A percentile compares a stretch with the other conserved stretches of the same genome.
Evolutionary conservation across 2,113 vertebrate genomes (phyloP).

Genomic region (Rhinolophus sinicus): DNA sequence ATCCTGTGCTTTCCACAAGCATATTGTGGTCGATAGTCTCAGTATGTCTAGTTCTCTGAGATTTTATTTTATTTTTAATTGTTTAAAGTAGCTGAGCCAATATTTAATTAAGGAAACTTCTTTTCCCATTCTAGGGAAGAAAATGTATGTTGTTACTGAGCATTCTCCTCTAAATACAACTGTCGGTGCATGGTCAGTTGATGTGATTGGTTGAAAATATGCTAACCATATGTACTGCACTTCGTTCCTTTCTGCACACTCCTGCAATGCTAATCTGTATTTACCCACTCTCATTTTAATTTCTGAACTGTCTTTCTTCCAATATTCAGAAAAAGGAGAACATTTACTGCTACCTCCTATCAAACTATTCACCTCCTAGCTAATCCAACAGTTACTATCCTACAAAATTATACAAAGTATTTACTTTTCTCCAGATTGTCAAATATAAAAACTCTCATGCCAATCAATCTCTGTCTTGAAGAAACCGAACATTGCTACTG

Average conservation of each 20-base stretch:
- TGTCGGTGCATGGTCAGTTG: not conserved
- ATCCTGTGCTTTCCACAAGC: not conserved
- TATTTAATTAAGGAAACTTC: conserved; percentile 29
- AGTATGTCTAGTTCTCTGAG: not conserved
- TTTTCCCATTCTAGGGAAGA: not conserved
- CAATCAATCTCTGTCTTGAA: conserved; percentile 71
- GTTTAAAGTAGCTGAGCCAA: not conserved
- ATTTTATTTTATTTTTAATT: conserved; percentile 4
- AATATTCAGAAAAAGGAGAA: not conserved
- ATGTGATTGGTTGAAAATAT: not conserved
- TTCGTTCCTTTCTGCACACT: not conserved
- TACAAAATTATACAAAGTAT: not conserved
- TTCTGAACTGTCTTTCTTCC: conserved; percentile 25
- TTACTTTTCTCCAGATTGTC: conserved; percentile 3
- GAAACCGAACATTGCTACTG: conserved; percentile 66
- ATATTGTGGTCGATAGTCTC: not conserved
- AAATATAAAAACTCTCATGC: conserved; percentile 53
- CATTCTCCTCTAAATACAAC: conserved; percentile 1
- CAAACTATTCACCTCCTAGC: not conserved
- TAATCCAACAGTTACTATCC: not conserved
- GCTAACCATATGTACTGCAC: not conserved
- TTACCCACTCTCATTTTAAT: not conserved
- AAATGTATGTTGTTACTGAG: not conserved
- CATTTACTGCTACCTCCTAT: conserved; percentile 1
- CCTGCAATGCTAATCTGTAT: not conserved